Conservation (phyloP, 2,888 invertebrate species). For the Cheilosia urbana region DNA sequence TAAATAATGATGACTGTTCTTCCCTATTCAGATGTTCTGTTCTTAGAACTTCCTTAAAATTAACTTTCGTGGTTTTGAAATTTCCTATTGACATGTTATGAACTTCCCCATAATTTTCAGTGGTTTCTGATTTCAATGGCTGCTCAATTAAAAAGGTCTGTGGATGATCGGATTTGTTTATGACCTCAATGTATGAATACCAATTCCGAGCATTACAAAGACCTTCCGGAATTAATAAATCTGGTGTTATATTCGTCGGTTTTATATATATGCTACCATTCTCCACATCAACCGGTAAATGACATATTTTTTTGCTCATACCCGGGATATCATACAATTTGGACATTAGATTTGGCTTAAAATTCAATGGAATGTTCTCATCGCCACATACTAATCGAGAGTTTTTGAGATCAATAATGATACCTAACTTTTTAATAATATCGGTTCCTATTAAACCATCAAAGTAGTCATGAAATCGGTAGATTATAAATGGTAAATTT, state of each 20-base stretch:
- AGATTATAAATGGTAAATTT: neutral
- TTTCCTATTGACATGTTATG: neutral
- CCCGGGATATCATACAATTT: neutral
- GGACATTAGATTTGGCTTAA: neutral
- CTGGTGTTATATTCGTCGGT: slow-evolving; percentile 13
- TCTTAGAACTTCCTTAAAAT: neutral
- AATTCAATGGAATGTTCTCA: no score
- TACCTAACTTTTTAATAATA: neutral
- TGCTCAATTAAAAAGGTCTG: no score
- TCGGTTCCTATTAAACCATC: neutral
- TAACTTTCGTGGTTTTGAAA: neutral
- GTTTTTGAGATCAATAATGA: neutral
- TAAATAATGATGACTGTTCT: slow-evolving; percentile 8
- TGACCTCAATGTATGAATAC: no score
- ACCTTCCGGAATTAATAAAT: slow-evolving; percentile 26
- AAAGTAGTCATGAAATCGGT: no score
- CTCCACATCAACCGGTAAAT: neutral
- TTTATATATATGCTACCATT: slow-evolving; percentile 1
- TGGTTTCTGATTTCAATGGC: no score
- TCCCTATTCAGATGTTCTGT: slow-evolving; percentile 6
- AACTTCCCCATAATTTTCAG: slow-evolving; percentile 1
- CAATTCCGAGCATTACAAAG: no score
- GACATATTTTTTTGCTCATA: neutral
- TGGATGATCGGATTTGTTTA: neutral
- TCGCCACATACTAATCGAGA: neutral